Base-by-base conservation (phyloP, 2,888 invertebrate genomes). In the Pinctada fucata region DNA sequence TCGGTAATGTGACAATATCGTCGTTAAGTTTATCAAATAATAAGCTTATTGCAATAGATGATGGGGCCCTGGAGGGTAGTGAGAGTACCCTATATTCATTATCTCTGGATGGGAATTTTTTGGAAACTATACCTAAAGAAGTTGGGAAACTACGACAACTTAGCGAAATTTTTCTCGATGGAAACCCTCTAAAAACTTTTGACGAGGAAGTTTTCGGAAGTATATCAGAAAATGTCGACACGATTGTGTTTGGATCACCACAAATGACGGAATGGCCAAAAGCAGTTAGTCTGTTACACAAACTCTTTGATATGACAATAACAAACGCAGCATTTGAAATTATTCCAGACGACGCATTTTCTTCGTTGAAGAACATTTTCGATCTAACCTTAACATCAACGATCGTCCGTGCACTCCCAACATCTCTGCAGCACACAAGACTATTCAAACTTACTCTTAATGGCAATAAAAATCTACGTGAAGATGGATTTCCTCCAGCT, bases 301-400 rank as follows among this genome's bases (percentile, higher is more conserved):
- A 75, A n/a, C 45, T 79, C 16, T 50, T 51, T n/a, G 66, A 65
- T 5, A 58, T 79, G 3, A 16, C 52, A 3, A 49, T 75, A 3
- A 47, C 58, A 48, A 64, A 79, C 10, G 8, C 68, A 47, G 65
- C 48, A 8, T 64, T 79, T 1, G 31, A 45, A n/a, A 13, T n/a
- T n/a, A 65, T 79, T 52, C 79, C 79, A n/a, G 49, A 72, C n/a
- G 65, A 71, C 31, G 52, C 72, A 2, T 79, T 79, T 3, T 6
- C 50, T 6, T 8, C 48, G 2, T 68, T 64, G 6, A 65, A 16
- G 45, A 31, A 48, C 2, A 72, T n/a, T n/a, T 72, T 48, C 47
- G 50, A 48, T 49, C 13, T 68, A 31, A 52, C 51, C 10, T 16
- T 71, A n/a, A 48, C 49, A 48, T 72, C 72, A 49, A 77, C 77